Percentiles rank a stretch among this genome's conserved stretches.
These are phyloP conservation scores for Adela reaumurella DNA, from an alignment of 2,888 invertebrate genomes.

Conservation along the genomic window DNA sequence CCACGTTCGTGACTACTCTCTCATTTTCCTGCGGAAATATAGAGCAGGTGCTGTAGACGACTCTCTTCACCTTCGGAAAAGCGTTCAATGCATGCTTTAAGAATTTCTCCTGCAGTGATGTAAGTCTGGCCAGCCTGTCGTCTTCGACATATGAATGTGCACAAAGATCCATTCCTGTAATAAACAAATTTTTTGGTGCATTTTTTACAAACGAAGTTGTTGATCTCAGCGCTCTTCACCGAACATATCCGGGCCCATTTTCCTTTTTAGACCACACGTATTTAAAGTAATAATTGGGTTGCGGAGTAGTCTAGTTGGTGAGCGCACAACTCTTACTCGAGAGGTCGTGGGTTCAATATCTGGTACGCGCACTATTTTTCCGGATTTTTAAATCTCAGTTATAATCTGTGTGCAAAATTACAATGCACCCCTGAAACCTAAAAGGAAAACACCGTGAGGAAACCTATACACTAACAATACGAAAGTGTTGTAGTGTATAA, in stretches of 20 bases:
- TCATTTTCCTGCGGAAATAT: conserved; percentile 90
- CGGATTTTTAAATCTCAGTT: too few species aligned
- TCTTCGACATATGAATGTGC: conserved; percentile 43
- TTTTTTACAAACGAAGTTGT: conserved; percentile 1
- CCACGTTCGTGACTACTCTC: conserved; percentile 73
- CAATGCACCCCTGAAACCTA: too few species aligned
- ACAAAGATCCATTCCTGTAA: conserved; percentile 38
- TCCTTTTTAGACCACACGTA: not conserved
- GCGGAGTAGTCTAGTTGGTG: too few species aligned
- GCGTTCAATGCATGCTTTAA: conserved; percentile 79
- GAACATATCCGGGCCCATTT: not conserved
- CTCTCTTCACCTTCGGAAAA: conserved; percentile 78
- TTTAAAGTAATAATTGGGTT: too few species aligned
- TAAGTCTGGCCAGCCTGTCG: conserved; percentile 60
- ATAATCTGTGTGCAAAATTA: too few species aligned
- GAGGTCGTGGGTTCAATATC: too few species aligned
- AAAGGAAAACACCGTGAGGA: too few species aligned
- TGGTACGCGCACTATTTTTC: too few species aligned
- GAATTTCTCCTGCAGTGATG: conserved; percentile 79
- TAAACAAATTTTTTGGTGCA: conserved; percentile 21
- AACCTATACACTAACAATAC: too few species aligned
- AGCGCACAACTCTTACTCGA: too few species aligned
- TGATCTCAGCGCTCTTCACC: too few species aligned
- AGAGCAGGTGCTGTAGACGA: conserved; percentile 97
- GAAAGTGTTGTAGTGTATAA: too few species aligned